Percentiles rank a stretch among this genome's conserved stretches.
These are phyloP conservation scores for Stomatorhinus ivindoensis DNA, from an alignment of 2,113 vertebrate species.

Conservation along the genomic window DNA sequence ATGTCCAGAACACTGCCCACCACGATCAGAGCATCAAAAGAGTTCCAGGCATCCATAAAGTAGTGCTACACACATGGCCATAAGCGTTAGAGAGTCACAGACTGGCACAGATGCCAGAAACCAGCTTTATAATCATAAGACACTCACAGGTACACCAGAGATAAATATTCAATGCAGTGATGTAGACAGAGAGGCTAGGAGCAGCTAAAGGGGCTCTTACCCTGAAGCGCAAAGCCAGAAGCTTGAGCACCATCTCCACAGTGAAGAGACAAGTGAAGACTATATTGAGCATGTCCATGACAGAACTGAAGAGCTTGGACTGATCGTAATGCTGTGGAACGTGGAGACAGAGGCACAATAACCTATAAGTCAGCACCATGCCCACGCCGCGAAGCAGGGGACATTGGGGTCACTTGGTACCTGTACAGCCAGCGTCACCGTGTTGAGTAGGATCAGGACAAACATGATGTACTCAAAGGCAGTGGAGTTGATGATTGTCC, in stretches of 20 bases:
- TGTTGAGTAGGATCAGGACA: constrained; percentile 87
- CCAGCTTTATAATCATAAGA: background rate
- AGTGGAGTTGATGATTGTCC: constrained; percentile 85
- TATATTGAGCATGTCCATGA: constrained; percentile 94
- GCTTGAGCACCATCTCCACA: constrained; percentile 85
- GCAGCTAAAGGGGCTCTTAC: constrained; percentile 42
- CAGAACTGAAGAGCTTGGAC: constrained; percentile 75
- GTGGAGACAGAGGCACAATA: background rate
- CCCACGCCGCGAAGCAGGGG: background rate
- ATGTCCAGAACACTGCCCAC: constrained; percentile 93
- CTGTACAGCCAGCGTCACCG: constrained; percentile 83
- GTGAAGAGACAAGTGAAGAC: constrained; percentile 90
- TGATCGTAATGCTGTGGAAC: constrained; percentile 80
- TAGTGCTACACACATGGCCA: constrained; percentile 68
- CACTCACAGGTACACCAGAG: background rate
- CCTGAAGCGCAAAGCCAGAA: constrained; percentile 79
- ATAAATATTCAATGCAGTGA: background rate
- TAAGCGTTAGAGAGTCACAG: background rate
- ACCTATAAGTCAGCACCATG: background rate
- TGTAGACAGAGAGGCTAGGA: background rate
- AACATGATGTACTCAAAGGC: constrained; percentile 93
- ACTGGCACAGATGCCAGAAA: background rate
- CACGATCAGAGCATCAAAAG: constrained; percentile 86
- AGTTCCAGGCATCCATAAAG: constrained; percentile 87
- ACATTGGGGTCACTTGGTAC: constrained; percentile 32